Evolutionary conservation across 2,888 invertebrate species (phyloP).

Genomic region (Schrankia costaestrigalis): DNA sequence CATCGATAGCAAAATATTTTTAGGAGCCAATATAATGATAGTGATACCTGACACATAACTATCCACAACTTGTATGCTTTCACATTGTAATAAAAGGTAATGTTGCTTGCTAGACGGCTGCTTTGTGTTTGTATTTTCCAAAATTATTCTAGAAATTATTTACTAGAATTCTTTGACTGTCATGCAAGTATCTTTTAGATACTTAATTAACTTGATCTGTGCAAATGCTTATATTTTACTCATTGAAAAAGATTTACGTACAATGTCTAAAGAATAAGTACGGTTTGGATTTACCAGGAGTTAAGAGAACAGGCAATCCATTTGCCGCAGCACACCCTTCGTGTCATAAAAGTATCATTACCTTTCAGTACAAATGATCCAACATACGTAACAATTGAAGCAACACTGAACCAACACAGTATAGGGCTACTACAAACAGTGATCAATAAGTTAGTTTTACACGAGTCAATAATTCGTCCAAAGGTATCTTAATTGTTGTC

Average conservation of each 20-base stretch:
- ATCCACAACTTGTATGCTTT: slow-evolving; percentile 31
- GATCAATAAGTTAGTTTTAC: slow-evolving; percentile 17
- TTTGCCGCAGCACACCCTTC: too few species aligned
- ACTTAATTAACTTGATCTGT: too few species aligned
- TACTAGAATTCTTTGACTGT: too few species aligned
- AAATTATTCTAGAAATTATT: too few species aligned
- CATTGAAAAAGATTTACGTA: too few species aligned
- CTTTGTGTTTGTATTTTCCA: too few species aligned
- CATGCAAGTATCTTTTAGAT: too few species aligned
- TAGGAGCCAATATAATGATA: slow-evolving; percentile 38
- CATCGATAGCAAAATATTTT: slow-evolving; percentile 57
- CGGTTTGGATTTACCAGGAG: too few species aligned
- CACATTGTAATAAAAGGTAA: slow-evolving; percentile 26
- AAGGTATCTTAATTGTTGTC: background rate
- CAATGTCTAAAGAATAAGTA: too few species aligned
- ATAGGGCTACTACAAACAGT: slow-evolving; percentile 37
- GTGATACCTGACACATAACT: slow-evolving; percentile 35
- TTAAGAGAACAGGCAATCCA: too few species aligned
- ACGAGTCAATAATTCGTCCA: background rate
- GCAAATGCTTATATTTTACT: too few species aligned
- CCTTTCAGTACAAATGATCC: slow-evolving; percentile 28
- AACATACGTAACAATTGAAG: slow-evolving; percentile 41
- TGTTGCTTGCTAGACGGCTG: too few species aligned
- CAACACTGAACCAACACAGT: slow-evolving; percentile 50
- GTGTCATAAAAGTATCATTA: slow-evolving; percentile 38